phyloP scores from a whole-genome alignment of 2,888 invertebrate species.

The Linnaemya tessellans region DNA sequence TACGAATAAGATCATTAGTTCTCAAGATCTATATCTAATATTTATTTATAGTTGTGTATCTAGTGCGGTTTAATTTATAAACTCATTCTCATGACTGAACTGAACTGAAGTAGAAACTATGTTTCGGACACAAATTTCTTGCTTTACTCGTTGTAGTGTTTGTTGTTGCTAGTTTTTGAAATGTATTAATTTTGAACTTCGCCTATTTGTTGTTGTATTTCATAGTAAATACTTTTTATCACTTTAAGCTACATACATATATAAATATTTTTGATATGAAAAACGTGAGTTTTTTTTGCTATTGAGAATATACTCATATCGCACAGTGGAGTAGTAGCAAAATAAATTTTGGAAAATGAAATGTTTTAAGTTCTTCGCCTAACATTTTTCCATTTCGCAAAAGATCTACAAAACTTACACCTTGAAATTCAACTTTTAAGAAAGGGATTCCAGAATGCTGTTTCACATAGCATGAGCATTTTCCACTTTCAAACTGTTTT shows the following conservation, averaged over 20 bases:
- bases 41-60: slow-evolving; percentile 9
- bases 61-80: slow-evolving; percentile 54
- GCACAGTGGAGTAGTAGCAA: too few species aligned
- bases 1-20: slow-evolving; percentile 38
- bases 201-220: slow-evolving; percentile 46
- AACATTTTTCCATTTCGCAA: too few species aligned
- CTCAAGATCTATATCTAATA: slow-evolving; percentile 35
- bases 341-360: too few species aligned
- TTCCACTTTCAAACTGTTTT: too few species aligned
- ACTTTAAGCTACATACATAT: too few species aligned
- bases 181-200: slow-evolving; percentile 66
- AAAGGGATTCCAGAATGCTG: too few species aligned
- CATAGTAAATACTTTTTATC: too few species aligned
- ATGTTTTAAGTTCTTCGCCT: too few species aligned
- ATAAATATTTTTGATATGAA: slow-evolving; percentile 16
- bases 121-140: slow-evolving; percentile 21
- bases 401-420: too few species aligned
- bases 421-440: too few species aligned
- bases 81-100: slow-evolving; percentile 28
- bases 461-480: too few species aligned
- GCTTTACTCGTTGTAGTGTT: slow-evolving; percentile 3
- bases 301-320: too few species aligned
- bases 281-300: slow-evolving; percentile 12
- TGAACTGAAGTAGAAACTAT: background rate
- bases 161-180: slow-evolving; percentile 14